These are phyloP conservation scores for Ceratina japonica DNA, from an alignment of 1,140 invertebrate genomes.

Conservation along the genomic window DNA sequence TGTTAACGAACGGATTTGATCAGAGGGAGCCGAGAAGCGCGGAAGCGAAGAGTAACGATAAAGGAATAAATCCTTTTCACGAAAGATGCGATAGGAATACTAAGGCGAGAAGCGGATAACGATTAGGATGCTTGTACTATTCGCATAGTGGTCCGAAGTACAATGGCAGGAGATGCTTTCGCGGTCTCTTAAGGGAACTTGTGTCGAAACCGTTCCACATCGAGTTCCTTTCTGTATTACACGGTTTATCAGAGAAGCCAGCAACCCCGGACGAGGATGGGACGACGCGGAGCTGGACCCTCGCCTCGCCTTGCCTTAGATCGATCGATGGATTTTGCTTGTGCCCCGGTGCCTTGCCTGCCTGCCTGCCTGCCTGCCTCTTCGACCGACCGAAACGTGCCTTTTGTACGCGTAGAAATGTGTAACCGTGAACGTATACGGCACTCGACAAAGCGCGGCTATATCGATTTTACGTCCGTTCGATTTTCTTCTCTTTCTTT, in stretches of 20 bases:
- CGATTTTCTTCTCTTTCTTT: conserved; percentile 15
- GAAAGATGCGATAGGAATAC: conserved; percentile 23
- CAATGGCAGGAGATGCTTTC: conserved; percentile 50
- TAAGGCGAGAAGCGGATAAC: conserved; percentile 20
- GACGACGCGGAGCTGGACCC: neutral
- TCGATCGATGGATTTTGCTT: conserved; percentile 52
- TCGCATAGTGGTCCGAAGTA: conserved; percentile 27
- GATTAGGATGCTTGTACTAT: conserved; percentile 40
- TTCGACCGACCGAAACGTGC: conserved; percentile 35
- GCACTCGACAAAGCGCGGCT: conserved; percentile 23
- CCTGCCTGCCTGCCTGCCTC: neutral
- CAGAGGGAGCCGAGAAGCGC: no score
- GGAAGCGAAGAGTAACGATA: neutral
- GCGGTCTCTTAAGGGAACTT: conserved; percentile 44
- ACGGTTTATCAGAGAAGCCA: conserved; percentile 45
- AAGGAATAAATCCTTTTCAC: neutral
- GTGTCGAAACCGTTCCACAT: conserved; percentile 40
- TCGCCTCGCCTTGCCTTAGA: conserved; percentile 15
- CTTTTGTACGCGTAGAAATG: conserved; percentile 21
- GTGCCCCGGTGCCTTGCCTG: neutral
- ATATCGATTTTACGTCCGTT: conserved; percentile 43
- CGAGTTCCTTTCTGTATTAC: conserved; percentile 48
- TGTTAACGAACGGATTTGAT: no score
- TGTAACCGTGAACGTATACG: conserved; percentile 17
- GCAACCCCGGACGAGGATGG: conserved; percentile 28